Base-by-base conservation (phyloP, 1,140 invertebrate genomes). In the Lordiphosa stackelbergi region DNA sequence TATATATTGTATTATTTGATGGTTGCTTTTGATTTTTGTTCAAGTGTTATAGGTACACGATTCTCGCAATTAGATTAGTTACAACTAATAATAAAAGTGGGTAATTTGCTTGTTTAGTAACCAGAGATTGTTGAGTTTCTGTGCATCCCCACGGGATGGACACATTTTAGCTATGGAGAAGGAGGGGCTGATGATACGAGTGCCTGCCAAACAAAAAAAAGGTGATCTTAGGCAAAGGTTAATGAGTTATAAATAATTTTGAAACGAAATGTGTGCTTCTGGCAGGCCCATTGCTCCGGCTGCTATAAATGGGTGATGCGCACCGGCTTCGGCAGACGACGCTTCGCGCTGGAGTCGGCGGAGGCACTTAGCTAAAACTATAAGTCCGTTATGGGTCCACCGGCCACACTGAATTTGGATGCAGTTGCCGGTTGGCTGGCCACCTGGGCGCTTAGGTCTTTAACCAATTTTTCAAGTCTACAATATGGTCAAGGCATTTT, bases 391-490 rank as follows among this genome's bases (percentile, higher is more conserved):
- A 87, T 75, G 31, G 84, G 83, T 60, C 83, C 85, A 47, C 77
- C 75, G 9, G 84, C 70, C 28, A 70, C 53, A 49, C 64, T 74
- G 66, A 75, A 74, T 66, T 79, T 75, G 41, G 64, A 5, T 24
- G 11, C 31, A 5, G 10, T 36, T 70, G 57, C 16, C 4, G 52
- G 9, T 58, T 81, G 63, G 37, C 34, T 51, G 16, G 47, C 56
- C 60, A 81, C 69, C 65, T 72, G 60, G 60, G 40, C 60, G 47
- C 77, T 71, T 68, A 87, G 66, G 69, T 74, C 72, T 70, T 69
- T 85, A 73, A 87, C 85, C 83, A 87, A 79, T 74, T 86, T 75
- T 73, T 87, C 85, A 69, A 87, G 83, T 68, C 85, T 87, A 84
- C 59, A 75, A 53, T 43, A 52, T 53, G 31, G 43, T 53, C 51